Base-by-base conservation (phyloP, 2,113 vertebrate genomes). In the Oceanodroma tethys region DNA sequence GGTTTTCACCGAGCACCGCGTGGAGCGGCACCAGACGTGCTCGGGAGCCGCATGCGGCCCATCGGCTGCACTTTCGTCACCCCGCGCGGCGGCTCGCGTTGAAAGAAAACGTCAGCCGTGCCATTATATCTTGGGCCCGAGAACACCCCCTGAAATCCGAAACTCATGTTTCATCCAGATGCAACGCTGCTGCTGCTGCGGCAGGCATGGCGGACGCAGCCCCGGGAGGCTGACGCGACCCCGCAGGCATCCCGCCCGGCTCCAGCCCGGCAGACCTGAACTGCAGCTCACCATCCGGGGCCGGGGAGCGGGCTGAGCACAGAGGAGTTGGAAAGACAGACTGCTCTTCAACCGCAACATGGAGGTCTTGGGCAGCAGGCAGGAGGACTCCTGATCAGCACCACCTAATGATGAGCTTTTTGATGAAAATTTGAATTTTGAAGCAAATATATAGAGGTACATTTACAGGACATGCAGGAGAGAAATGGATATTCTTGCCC, bases 161-260 rank as follows among this genome's bases (percentile, higher is more conserved):
- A 88, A 36, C 58, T 90, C 86, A 36, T 1, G 0, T 91, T 96
- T 83, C 89, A 88, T 83, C 78, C 94, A 94, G 87, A 95, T 40
- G 60, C 36, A 45, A 22, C 9, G 5, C 47, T n/a, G 72, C 80
- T 55, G 88, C 48, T 63, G 92, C n/a, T 43, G 43, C 16, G 17
- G 62, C 74, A 80, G 78, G 62, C 4, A 0, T 18, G 55, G 70
- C 0, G 1, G 71, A 48, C 11, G 43, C 15, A 10, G 29, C n/a
- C 40, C 52, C 3, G 4, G 60, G 66, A 58, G 45, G 45, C 40
- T 84, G 79, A 79, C 4, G 3, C 14, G 38, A 88, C 47, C 47
- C 68, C 5, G 9, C 78, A 68, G 59, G 43, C 12, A 0, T 83
- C 76, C 75, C 7, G 1, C 17, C 50, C 0, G 6, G 43, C 43